Conservation (phyloP, 1,140 invertebrate species). For the Drosophila yakuba region DNA sequence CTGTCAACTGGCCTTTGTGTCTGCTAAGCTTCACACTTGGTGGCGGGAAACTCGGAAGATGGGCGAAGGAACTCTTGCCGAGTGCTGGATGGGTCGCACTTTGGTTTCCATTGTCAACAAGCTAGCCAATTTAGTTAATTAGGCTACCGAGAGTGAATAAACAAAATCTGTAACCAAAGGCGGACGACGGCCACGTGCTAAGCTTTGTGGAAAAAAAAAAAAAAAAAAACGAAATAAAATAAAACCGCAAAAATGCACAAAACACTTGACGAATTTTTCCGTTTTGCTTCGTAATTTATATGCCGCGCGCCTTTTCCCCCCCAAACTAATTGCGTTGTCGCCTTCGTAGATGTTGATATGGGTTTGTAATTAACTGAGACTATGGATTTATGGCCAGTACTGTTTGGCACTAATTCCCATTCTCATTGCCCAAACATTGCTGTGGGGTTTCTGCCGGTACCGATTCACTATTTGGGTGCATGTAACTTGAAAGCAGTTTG, state of each 20-base stretch:
- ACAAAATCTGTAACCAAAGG: conserved; percentile 46
- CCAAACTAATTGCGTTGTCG: conserved; percentile 57
- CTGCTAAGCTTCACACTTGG: conserved; percentile 49
- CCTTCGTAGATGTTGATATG: conserved; percentile 41
- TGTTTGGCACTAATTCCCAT: conserved; percentile 34
- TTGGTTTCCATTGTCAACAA: conserved; percentile 50
- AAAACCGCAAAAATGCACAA: conserved; percentile 49
- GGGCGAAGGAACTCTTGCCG: conserved; percentile 24
- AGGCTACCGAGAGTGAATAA: conserved; percentile 58
- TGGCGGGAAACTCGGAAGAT: conserved; percentile 2
- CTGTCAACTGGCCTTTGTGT: conserved; percentile 50
- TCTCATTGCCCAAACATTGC: conserved; percentile 25
- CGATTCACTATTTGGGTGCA: neutral
- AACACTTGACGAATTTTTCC: conserved; percentile 59
- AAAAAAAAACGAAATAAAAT: conserved; percentile 53
- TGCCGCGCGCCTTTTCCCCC: conserved; percentile 36
- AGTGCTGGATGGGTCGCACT: conserved; percentile 17
- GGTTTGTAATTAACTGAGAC: conserved; percentile 59
- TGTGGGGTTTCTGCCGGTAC: neutral
- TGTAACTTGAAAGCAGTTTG: neutral
- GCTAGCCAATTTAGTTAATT: conserved; percentile 60
- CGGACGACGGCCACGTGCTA: conserved; percentile 30
- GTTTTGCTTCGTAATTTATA: conserved; percentile 63
- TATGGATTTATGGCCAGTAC: conserved; percentile 54
- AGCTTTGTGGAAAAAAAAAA: conserved; percentile 50